Percentiles rank a stretch among this genome's conserved stretches.
These are phyloP conservation scores for Acanthacorydalis orientalis DNA, from an alignment of 2,888 invertebrate species.

Conservation along the genomic window DNA sequence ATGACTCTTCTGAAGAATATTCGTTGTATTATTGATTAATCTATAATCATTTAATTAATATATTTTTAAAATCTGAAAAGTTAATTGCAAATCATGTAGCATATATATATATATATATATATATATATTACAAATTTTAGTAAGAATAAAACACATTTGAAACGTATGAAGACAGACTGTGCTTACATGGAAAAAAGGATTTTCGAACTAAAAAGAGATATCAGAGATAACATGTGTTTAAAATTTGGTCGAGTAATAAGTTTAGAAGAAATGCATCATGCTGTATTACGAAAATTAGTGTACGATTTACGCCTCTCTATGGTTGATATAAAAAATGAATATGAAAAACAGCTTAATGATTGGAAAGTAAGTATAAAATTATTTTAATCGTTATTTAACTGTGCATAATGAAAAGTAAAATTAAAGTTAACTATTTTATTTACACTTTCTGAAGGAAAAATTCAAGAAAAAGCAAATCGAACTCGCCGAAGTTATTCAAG, in stretches of 20 bases:
- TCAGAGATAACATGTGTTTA: slow-evolving; percentile 30
- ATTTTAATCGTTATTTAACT: slow-evolving; percentile 1
- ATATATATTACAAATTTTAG: slow-evolving; percentile 20
- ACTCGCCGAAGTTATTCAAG: slow-evolving; percentile 27
- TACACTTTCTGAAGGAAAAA: slow-evolving; percentile 6
- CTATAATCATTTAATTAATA: too few relatives aligned
- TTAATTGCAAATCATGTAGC: too few relatives aligned
- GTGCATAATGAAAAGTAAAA: background rate
- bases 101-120: background rate
- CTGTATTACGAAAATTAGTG: slow-evolving; percentile 34
- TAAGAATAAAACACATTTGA: slow-evolving; percentile 46
- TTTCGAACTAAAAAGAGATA: slow-evolving; percentile 33
- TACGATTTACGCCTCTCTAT: slow-evolving; percentile 33
- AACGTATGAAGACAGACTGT: slow-evolving; percentile 52
- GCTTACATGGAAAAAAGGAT: slow-evolving; percentile 46
- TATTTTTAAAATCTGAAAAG: too few relatives aligned
- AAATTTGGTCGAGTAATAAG: slow-evolving; percentile 39
- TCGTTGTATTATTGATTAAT: too few relatives aligned
- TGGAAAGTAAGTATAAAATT: slow-evolving; percentile 19
- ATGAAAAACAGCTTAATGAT: slow-evolving; percentile 26
- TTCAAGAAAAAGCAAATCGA: slow-evolving; percentile 22
- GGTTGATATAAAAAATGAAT: slow-evolving; percentile 26
- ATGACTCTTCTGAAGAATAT: too few relatives aligned
- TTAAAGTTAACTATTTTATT: background rate
- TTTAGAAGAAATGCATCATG: slow-evolving; percentile 35